Percentiles rank a stretch among this genome's conserved stretches.
These are phyloP conservation scores for Oligia latruncula DNA, from an alignment of 2,888 invertebrate species.

Conservation along the genomic window DNA sequence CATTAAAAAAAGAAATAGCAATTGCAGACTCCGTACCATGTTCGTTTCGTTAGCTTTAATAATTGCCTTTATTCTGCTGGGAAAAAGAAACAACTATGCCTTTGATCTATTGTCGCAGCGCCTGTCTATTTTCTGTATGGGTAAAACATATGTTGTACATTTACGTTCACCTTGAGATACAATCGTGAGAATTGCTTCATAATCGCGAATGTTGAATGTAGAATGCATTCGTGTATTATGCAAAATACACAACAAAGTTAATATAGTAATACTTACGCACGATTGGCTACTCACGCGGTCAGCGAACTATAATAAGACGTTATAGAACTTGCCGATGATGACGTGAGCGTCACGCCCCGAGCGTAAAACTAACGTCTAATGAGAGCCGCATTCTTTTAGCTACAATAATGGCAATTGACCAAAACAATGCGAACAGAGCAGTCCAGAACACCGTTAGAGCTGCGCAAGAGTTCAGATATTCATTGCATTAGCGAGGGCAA, in stretches of 20 bases:
- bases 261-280: constrained; percentile 43
- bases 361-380: constrained; percentile 61
- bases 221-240: constrained; percentile 36
- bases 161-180: constrained; percentile 58
- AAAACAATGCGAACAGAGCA: constrained; percentile 83
- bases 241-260: constrained; percentile 47
- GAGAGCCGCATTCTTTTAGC: constrained; percentile 63
- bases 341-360: constrained; percentile 55
- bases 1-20: constrained; percentile 57
- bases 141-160: constrained; percentile 57
- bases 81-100: constrained; percentile 52
- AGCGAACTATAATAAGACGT: constrained; percentile 59
- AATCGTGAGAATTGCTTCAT: constrained; percentile 61
- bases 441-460: constrained; percentile 81
- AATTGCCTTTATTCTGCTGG: constrained; percentile 66
- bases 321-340: constrained; percentile 53
- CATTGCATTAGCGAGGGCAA: constrained; percentile 82
- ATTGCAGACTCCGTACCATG: constrained; percentile 55
- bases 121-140: constrained; percentile 46
- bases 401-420: constrained; percentile 69
- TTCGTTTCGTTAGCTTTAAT: constrained; percentile 58
- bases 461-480: constrained; percentile 75
- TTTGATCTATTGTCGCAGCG: constrained; percentile 49
- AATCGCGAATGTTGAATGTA: constrained; percentile 37
- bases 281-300: constrained; percentile 50